A percentile compares a stretch with the other conserved stretches of the same genome.
These are phyloP conservation scores for Chrysemys picta DNA, from an alignment of 2,113 vertebrate species.

Conservation along the genomic window DNA sequence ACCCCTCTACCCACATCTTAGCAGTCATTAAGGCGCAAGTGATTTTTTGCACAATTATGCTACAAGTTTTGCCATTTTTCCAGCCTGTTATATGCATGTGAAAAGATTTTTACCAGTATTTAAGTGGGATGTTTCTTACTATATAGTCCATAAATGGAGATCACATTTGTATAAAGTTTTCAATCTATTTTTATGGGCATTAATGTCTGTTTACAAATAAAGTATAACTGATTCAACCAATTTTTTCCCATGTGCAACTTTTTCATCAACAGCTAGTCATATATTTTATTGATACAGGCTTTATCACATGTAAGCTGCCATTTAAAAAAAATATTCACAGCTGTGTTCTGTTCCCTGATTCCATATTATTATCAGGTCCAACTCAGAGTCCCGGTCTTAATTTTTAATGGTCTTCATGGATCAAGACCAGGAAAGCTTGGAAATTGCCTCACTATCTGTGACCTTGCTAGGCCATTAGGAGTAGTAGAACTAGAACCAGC, in stretches of 20 bases:
- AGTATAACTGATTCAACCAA: background rate
- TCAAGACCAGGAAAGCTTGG: background rate
- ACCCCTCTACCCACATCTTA: background rate
- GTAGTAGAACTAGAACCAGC: background rate
- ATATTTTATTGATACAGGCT: background rate
- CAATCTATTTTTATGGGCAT: background rate
- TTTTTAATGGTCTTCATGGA: background rate
- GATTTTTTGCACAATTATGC: background rate
- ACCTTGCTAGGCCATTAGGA: background rate
- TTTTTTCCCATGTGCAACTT: background rate
- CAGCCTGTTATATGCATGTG: background rate
- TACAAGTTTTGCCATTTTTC: background rate
- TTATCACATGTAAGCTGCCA: background rate
- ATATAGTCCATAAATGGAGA: background rate
- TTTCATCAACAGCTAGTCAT: background rate
- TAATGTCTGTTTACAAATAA: background rate
- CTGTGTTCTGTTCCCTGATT: background rate
- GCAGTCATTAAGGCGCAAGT: background rate
- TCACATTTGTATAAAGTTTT: background rate
- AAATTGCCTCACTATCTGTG: background rate
- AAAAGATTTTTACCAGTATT: background rate
- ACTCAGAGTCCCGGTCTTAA: background rate
- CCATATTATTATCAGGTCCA: background rate
- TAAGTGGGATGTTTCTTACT: background rate
- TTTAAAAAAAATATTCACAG: background rate